Conservation (phyloP, 2,888 invertebrate species). For the Amphipoea lucens region DNA sequence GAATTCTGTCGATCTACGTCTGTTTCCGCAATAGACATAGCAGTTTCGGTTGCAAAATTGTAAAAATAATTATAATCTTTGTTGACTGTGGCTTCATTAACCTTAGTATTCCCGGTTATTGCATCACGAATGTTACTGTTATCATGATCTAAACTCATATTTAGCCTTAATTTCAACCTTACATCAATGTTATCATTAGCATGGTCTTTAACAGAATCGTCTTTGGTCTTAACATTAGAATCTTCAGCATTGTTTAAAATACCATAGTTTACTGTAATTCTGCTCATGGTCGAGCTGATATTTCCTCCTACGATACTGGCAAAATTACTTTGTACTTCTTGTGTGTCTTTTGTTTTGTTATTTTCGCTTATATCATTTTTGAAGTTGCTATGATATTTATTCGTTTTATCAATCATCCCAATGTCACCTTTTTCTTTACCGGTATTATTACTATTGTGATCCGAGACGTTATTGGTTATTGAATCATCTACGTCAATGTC, state of each 20-base stretch:
- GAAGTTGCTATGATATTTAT: background rate
- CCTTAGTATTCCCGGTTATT: background rate
- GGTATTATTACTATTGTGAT: background rate
- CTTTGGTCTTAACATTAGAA: background rate
- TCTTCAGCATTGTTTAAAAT: background rate
- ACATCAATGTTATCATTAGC: slow-evolving; percentile 6
- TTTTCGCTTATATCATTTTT: background rate
- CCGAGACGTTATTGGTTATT: background rate
- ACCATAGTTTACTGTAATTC: background rate
- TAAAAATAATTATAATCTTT: slow-evolving; percentile 15
- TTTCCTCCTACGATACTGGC: background rate
- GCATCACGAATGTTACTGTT: background rate
- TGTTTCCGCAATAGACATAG: slow-evolving; percentile 9
- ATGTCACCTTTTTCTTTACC: background rate
- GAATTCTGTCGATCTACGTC: slow-evolving; percentile 11
- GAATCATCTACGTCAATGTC: background rate
- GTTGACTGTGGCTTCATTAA: background rate
- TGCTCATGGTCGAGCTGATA: background rate
- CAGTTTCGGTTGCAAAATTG: slow-evolving; percentile 1
- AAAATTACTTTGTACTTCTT: background rate
- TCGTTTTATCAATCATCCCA: background rate
- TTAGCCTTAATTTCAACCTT: background rate
- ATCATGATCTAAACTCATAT: slow-evolving; percentile 1
- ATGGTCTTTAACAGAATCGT: background rate
- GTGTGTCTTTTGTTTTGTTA: background rate